These are phyloP conservation scores for Crotophaga sulcirostris DNA, from an alignment of 2,113 vertebrate species.

Conservation along the genomic window DNA sequence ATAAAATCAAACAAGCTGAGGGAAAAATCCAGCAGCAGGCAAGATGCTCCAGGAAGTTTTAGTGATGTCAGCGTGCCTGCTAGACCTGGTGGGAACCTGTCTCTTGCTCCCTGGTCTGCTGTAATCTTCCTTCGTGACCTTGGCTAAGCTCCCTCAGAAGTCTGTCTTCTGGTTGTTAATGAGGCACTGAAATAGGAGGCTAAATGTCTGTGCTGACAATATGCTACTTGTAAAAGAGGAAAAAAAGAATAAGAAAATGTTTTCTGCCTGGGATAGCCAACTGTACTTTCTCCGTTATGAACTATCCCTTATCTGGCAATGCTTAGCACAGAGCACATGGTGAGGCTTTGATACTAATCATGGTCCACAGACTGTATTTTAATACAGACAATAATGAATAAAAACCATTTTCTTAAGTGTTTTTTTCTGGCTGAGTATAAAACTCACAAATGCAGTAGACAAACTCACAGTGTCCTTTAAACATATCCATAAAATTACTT, in stretches of 20 bases:
- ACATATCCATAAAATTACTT: constrained; percentile 1
- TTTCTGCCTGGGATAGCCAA: background rate
- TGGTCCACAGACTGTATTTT: background rate
- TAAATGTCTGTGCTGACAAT: background rate
- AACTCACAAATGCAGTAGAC: background rate
- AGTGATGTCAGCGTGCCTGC: background rate
- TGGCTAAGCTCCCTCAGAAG: background rate
- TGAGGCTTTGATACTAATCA: background rate
- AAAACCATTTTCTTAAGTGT: background rate
- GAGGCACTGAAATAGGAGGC: background rate
- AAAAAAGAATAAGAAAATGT: background rate
- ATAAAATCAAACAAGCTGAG: background rate
- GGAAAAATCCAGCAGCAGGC: background rate
- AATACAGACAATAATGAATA: background rate
- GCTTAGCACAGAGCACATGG: background rate
- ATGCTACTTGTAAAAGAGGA: background rate
- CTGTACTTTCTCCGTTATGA: background rate
- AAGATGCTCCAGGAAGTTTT: background rate
- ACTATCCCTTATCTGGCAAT: background rate
- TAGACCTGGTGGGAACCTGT: background rate
- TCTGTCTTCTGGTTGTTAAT: background rate
- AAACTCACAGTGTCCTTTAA: background rate
- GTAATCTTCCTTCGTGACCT: background rate
- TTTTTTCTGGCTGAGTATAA: background rate
- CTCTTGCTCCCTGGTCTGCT: background rate